phyloP scores from a whole-genome alignment of 1,140 invertebrate species.

The Thaumatotibia leucotreta region DNA sequence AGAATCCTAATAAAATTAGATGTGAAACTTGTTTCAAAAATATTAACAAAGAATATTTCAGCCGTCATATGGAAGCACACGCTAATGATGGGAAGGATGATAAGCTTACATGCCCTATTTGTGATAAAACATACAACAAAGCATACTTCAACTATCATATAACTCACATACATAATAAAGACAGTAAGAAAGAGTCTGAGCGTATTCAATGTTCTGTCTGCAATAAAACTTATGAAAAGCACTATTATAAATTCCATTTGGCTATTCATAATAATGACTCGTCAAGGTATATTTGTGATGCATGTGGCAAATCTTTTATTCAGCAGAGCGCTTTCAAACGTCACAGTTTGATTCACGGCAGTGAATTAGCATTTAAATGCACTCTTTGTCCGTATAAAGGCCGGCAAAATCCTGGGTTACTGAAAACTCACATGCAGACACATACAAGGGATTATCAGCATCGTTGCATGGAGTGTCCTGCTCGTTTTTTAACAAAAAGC shows the following conservation, averaged over 20 bases:
- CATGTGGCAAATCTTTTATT: slow-evolving; percentile 24
- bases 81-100: not conserved
- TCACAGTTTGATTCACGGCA: slow-evolving; percentile 24
- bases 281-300: slow-evolving; percentile 24
- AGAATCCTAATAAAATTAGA: not conserved
- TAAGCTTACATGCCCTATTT: slow-evolving; percentile 22
- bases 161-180: slow-evolving; percentile 20
- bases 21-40: not conserved
- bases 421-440: slow-evolving; percentile 31
- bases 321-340: slow-evolving; percentile 22
- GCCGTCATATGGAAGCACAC: not conserved
- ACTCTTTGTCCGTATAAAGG: slow-evolving; percentile 29
- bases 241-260: slow-evolving; percentile 21
- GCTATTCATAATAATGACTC: not conserved
- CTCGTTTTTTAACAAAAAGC: slow-evolving; percentile 28
- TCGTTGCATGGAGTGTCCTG: slow-evolving; percentile 24
- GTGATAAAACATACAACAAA: slow-evolving; percentile 21
- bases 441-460: slow-evolving; percentile 33
- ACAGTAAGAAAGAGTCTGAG: slow-evolving; percentile 17
- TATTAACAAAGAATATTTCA: not conserved
- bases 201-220: slow-evolving; percentile 24
- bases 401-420: slow-evolving; percentile 21
- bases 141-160: slow-evolving; percentile 26
- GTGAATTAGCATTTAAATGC: slow-evolving; percentile 28
- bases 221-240: slow-evolving; percentile 21